A percentile compares a stretch with the other conserved stretches of the same genome.
Evolutionary conservation across 2,113 vertebrate species (phyloP).

Genomic region (Indicator indicator): DNA sequence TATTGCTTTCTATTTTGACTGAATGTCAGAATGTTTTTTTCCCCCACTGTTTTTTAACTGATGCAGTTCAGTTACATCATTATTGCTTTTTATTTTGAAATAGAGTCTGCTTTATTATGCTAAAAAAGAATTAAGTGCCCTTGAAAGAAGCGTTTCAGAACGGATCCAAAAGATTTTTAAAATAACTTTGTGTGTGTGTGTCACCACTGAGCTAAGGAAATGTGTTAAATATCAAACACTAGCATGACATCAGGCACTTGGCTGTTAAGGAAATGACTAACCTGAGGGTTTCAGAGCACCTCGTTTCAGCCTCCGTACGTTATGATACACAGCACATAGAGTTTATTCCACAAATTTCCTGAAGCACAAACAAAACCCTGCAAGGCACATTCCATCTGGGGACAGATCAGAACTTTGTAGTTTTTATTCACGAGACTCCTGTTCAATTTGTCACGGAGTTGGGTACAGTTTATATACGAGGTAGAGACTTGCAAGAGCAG

Average conservation of each 20-base stretch:
- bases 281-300: background rate
- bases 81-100: background rate
- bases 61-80: background rate
- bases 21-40: background rate
- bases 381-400: background rate
- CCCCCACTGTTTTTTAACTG: background rate
- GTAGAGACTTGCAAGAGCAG: background rate
- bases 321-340: background rate
- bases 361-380: background rate
- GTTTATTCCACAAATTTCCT: background rate
- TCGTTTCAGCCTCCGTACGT: fast-evolving
- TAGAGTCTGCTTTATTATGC: background rate
- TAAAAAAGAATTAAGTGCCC: background rate
- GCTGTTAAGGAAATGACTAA: background rate
- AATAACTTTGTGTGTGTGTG: background rate
- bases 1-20: background rate
- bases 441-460: background rate
- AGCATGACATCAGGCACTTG: background rate
- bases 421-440: background rate
- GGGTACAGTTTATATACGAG: background rate
- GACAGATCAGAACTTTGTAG: background rate
- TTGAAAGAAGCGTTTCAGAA: background rate
- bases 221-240: background rate
- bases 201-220: background rate
- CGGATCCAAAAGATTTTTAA: background rate